A percentile compares a stretch with the other conserved stretches of the same genome.
Evolutionary conservation across 2,113 vertebrate species (phyloP).

Genomic region (Excalfactoria chinensis): DNA sequence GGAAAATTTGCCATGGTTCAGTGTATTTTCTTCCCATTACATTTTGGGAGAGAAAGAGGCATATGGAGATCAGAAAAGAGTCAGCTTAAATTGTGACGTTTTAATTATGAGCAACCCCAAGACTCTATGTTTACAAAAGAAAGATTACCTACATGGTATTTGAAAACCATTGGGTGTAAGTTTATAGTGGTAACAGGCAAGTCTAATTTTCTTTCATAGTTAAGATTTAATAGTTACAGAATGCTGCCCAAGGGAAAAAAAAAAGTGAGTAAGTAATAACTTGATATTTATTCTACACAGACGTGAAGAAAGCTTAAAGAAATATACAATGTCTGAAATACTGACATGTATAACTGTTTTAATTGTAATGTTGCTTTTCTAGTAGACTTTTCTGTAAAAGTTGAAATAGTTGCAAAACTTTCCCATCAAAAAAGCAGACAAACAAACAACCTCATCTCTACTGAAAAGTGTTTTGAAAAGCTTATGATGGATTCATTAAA

Average conservation of each 20-base stretch:
- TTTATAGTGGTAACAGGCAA: conserved; percentile 78
- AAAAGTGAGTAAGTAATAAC: conserved; percentile 53
- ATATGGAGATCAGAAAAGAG: conserved; percentile 40
- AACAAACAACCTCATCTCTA: neutral
- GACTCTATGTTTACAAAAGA: conserved; percentile 72
- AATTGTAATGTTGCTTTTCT: conserved; percentile 51
- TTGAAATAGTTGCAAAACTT: neutral
- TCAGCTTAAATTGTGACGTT: conserved; percentile 58
- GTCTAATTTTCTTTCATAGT: conserved; percentile 79
- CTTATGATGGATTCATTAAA: neutral
- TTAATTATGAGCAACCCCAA: conserved; percentile 70
- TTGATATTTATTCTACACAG: conserved; percentile 63
- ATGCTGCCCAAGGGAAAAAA: conserved; percentile 47
- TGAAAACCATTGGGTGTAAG: conserved; percentile 74
- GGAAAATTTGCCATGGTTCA: neutral
- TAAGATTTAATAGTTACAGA: conserved; percentile 60
- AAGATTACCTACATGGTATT: conserved; percentile 69
- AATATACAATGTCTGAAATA: conserved; percentile 60
- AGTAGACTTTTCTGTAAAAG: neutral
- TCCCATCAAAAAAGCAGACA: neutral
- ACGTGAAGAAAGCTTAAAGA: conserved; percentile 48
- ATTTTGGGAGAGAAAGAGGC: conserved; percentile 30
- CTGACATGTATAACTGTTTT: conserved; percentile 53
- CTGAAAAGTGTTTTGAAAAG: neutral
- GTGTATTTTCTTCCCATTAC: conserved; percentile 32